phyloP scores from a whole-genome alignment of 2,888 invertebrate genomes.

The Ochropacha duplaris region DNA sequence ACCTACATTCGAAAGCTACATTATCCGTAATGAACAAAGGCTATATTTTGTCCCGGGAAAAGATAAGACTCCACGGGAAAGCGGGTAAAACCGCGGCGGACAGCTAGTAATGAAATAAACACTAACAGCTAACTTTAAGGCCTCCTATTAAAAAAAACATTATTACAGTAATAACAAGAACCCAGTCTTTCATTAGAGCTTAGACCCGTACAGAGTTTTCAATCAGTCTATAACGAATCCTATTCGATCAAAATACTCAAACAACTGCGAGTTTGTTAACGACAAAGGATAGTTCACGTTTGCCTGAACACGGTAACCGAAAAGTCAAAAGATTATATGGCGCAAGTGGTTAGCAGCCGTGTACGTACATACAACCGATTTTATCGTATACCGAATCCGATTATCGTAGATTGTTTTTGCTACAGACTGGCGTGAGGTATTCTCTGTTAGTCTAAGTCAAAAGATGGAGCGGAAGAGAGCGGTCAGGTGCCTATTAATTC shows the following conservation, averaged over 20 bases:
- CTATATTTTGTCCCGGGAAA: too few species aligned
- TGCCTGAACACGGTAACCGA: conserved; percentile 6
- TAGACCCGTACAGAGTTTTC: background rate
- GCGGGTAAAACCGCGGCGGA: too few species aligned
- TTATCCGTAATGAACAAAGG: too few species aligned
- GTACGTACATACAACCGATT: conserved; percentile 28
- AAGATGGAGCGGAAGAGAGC: conserved; percentile 1
- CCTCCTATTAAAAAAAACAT: background rate
- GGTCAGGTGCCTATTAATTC: too few species aligned
- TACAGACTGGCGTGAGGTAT: conserved; percentile 23
- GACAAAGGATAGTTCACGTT: background rate
- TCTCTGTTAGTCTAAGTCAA: conserved; percentile 18
- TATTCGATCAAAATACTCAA: background rate
- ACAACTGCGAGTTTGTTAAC: background rate
- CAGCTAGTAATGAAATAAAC: too few species aligned
- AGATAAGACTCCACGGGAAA: too few species aligned
- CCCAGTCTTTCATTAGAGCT: background rate
- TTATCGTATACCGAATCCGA: conserved; percentile 46
- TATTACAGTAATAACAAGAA: background rate
- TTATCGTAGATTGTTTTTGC: conserved; percentile 55
- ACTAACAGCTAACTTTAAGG: background rate
- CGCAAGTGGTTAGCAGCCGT: conserved; percentile 19
- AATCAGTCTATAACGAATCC: background rate
- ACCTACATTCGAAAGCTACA: too few species aligned
- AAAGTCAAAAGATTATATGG: conserved; percentile 26